Base-by-base conservation (phyloP, 2,888 invertebrate genomes). In the Sipha maydis region DNA sequence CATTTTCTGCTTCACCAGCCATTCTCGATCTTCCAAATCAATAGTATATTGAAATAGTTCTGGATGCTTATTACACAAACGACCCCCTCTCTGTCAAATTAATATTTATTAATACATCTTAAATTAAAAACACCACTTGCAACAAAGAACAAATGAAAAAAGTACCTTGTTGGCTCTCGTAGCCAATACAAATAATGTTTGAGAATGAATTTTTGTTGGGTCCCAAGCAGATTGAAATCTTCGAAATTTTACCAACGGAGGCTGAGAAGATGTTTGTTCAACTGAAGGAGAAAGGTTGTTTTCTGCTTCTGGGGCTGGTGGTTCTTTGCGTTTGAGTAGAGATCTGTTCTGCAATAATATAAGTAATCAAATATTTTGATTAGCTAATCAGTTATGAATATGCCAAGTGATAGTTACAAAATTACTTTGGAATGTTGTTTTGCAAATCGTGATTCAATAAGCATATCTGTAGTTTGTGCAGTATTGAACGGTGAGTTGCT, bases 21-120 rank as follows among this genome's bases (percentile, higher is more conserved):
- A 96, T 91, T 96, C 95, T 91, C 96, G 96, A 91, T 96, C 96
- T 90, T 95, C 95, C 84, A 95, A 94, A 91, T 96, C 96, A 8
- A 96, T 96, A 38, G 95, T 95, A 92, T 96, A 96, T 91, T 95
- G 93, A 83, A 96, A 94, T 77, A 96, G 91, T 78, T 95, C 95
- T 8, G 96, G 95, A 92, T 96, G 96, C 91, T 96, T 89, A 54
- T 88, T 76, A 19, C 80, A 89, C n/a, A 85, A 25, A 41, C 77
- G 84, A 31, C 89, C 92, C 95, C 95, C 91, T 95, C 95, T 73
- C 95, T 95, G 79, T 77, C 77, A 77, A 91, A 91, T 88, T 14
- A 89, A 90, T 54, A 61, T 14, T 79, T 54, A 61, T 25, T 25
- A 28, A 69, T 8, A 69, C 7, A 11, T 69, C 25, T 69, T 28